phyloP scores from a whole-genome alignment of 64 coral and sea anemone genomes.

The Actinia tenebrosa region DNA sequence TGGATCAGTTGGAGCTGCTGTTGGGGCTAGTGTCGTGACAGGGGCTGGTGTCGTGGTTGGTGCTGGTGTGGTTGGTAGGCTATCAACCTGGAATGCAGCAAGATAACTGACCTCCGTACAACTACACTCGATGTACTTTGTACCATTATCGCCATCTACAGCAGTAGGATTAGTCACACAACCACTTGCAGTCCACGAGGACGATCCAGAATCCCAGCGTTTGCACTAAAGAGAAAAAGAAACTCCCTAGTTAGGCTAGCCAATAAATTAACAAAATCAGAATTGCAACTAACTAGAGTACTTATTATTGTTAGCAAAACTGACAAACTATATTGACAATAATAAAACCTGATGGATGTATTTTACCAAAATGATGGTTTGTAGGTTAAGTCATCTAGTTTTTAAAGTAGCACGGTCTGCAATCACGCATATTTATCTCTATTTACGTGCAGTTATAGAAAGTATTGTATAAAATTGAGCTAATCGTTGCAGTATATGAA shows the following conservation, averaged over 20 bases:
- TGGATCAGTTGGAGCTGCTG: background rate
- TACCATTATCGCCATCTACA: slow-evolving; percentile 23
- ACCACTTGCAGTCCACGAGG: slow-evolving; percentile 41
- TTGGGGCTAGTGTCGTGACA: background rate
- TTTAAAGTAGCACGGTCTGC: too few relatives aligned
- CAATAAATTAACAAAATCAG: too few relatives aligned
- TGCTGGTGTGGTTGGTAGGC: slow-evolving; percentile 10
- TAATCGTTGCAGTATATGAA: too few relatives aligned
- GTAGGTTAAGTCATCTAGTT: too few relatives aligned
- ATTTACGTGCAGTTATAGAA: too few relatives aligned
- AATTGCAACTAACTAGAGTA: too few relatives aligned
- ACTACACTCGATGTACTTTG: slow-evolving; percentile 45
- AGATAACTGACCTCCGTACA: slow-evolving; percentile 51
- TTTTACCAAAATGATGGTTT: too few relatives aligned
- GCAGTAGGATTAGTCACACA: slow-evolving; percentile 33
- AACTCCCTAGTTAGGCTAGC: background rate
- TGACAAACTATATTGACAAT: too few relatives aligned
- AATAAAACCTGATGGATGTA: too few relatives aligned
- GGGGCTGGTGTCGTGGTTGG: background rate
- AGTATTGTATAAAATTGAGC: too few relatives aligned
- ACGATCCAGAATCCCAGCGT: slow-evolving; percentile 24
- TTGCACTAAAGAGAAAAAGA: slow-evolving; percentile 42
- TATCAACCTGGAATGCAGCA: slow-evolving; percentile 20
- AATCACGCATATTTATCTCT: too few relatives aligned
- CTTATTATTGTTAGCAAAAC: too few relatives aligned